Conservation (phyloP, 2,888 invertebrate species). For the Eilema depressum region DNA sequence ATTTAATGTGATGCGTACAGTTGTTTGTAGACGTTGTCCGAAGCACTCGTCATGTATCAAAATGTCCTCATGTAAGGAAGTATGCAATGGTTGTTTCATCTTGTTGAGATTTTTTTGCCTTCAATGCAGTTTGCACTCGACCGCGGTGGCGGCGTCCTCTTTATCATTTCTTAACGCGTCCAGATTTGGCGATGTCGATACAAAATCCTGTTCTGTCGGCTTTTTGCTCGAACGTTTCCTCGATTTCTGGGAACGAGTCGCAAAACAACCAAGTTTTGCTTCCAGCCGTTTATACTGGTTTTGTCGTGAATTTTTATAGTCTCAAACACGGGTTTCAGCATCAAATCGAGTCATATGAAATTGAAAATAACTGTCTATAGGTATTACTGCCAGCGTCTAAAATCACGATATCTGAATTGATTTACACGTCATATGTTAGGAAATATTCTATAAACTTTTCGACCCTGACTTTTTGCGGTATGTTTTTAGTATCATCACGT, state of each 20-base stretch:
- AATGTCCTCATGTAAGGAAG: constrained; percentile 60
- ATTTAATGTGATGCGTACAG: constrained; percentile 29
- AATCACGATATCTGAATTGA: constrained; percentile 41
- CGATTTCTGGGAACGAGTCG: constrained; percentile 82
- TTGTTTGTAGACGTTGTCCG: constrained; percentile 19
- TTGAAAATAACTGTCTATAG: constrained; percentile 61
- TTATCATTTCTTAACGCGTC: constrained; percentile 85
- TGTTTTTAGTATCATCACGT: constrained; percentile 37
- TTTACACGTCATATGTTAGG: constrained; percentile 17
- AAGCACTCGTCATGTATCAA: constrained; percentile 49
- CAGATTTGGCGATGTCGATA: constrained; percentile 85
- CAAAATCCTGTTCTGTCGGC: constrained; percentile 83
- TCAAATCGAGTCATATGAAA: constrained; percentile 71
- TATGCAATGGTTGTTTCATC: constrained; percentile 51
- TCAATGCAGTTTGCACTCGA: constrained; percentile 59
- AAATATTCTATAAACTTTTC: constrained; percentile 29
- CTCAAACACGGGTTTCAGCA: constrained; percentile 71
- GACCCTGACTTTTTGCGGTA: constrained; percentile 25
- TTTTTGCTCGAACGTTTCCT: constrained; percentile 83
- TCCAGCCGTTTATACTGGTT: constrained; percentile 84
- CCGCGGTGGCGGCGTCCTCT: constrained; percentile 76
- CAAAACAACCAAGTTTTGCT: constrained; percentile 81
- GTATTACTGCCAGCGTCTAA: constrained; percentile 37
- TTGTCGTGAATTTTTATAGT: constrained; percentile 83
- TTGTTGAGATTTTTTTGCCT: constrained; percentile 60